Percentiles rank a stretch among this genome's conserved stretches.
Conservation (phyloP, 2,888 invertebrate genomes). For the Arge pagana region DNA sequence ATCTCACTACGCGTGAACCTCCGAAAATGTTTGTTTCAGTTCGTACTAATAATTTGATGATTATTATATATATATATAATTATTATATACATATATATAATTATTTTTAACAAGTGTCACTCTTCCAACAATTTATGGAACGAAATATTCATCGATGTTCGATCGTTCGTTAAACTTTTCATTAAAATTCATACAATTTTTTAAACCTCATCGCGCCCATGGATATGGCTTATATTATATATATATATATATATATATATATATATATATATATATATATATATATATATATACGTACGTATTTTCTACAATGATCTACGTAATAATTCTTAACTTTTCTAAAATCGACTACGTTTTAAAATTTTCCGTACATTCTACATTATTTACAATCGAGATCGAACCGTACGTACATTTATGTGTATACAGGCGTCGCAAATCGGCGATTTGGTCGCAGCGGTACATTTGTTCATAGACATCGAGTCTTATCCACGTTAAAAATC, state of each 20-base stretch:
- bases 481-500: no score
- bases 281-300: conserved; percentile 34
- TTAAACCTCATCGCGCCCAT: conserved; percentile 33
- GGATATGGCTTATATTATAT: conserved; percentile 44
- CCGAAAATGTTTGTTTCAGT: no score
- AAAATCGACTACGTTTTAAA: conserved; percentile 37
- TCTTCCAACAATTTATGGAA: no score
- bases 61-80: no score
- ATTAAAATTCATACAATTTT: no score
- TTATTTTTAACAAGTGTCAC: no score
- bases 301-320: conserved; percentile 40
- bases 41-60: no score
- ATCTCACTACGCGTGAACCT: no score
- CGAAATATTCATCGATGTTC: no score
- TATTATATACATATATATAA: no score
- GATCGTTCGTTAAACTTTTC: no score
- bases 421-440: conserved; percentile 33
- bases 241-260: neutral
- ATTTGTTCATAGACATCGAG: conserved; percentile 9
- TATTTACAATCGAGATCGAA: conserved; percentile 27
- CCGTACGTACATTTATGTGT: conserved; percentile 32
- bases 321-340: conserved; percentile 38
- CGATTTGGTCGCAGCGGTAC: conserved; percentile 6
- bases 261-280: conserved; percentile 6
- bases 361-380: conserved; percentile 29